Conservation (phyloP, 2,888 invertebrate species). For the Hermaeophaga mercurialis region DNA sequence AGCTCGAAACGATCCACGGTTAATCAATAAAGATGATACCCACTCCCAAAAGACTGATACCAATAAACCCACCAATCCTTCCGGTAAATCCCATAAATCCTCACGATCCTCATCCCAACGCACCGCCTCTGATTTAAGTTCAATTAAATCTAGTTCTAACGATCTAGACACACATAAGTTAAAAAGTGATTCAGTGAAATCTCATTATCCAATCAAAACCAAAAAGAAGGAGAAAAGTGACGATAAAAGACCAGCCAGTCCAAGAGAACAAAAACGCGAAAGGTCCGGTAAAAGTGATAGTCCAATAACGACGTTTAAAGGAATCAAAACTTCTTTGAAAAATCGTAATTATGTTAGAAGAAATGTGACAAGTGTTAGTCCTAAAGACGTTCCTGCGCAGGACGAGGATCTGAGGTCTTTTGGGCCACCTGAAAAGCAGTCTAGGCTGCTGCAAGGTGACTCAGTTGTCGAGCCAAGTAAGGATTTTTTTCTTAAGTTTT, state of each 20-base stretch:
- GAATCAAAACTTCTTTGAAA: slow-evolving; percentile 63
- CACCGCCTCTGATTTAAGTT: slow-evolving; percentile 30
- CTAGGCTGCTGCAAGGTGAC: slow-evolving; percentile 46
- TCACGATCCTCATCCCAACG: slow-evolving; percentile 25
- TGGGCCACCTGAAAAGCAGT: slow-evolving; percentile 55
- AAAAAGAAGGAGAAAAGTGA: slow-evolving; percentile 44
- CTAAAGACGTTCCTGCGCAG: slow-evolving; percentile 60
- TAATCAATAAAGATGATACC: slow-evolving; percentile 53
- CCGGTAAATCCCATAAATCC: slow-evolving; percentile 30
- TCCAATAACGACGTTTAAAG: slow-evolving; percentile 58
- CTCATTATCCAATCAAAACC: slow-evolving; percentile 40
- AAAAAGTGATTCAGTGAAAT: slow-evolving; percentile 47
- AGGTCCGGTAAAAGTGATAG: slow-evolving; percentile 38
- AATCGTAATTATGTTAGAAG: slow-evolving; percentile 70
- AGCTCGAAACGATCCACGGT: slow-evolving; percentile 56
- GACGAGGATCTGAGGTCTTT: slow-evolving; percentile 56
- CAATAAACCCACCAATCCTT: slow-evolving; percentile 45
- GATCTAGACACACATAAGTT: slow-evolving; percentile 53
- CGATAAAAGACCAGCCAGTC: slow-evolving; percentile 39
- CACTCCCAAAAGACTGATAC: slow-evolving; percentile 44
- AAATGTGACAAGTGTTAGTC: slow-evolving; percentile 63
- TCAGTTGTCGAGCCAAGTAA: slow-evolving; percentile 60
- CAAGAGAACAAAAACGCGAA: slow-evolving; percentile 40
- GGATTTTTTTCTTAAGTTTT: slow-evolving; percentile 41
- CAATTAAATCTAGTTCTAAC: slow-evolving; percentile 41